A percentile compares a stretch with the other conserved stretches of the same genome.
phyloP scores from a whole-genome alignment of 1,140 invertebrate species.

The Lithobius niger region DNA sequence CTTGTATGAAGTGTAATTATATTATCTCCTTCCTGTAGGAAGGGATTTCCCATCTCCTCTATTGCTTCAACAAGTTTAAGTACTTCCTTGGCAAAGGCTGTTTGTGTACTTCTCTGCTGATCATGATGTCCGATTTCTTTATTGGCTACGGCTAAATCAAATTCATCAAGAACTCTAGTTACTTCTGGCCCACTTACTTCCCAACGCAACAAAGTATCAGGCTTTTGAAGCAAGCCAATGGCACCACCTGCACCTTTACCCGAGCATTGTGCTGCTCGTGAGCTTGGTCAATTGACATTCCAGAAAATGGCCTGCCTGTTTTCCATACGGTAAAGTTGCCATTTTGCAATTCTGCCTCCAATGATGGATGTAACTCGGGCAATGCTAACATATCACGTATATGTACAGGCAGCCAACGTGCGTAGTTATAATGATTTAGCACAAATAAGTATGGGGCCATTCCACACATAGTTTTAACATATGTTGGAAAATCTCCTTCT shows the following conservation, averaged over 20 bases:
- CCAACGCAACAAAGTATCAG: slow-evolving; percentile 13
- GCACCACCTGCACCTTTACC: slow-evolving; percentile 21
- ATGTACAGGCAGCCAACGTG: slow-evolving; percentile 17
- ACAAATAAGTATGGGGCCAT: slow-evolving; percentile 8
- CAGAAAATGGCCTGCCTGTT: slow-evolving; percentile 15
- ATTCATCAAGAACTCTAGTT: slow-evolving; percentile 2
- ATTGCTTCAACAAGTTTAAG: background rate
- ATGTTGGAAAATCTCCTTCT: background rate
- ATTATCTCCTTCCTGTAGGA: background rate
- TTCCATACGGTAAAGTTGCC: no score
- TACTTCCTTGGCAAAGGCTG: background rate
- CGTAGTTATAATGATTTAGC: slow-evolving; percentile 15
- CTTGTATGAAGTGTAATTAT: background rate
- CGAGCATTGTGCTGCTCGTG: slow-evolving; percentile 21
- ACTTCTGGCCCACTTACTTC: slow-evolving; percentile 20
- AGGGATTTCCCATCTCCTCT: background rate
- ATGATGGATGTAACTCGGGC: background rate
- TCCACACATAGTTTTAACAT: background rate
- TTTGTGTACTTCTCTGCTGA: background rate
- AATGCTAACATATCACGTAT: slow-evolving; percentile 14
- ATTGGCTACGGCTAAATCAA: slow-evolving; percentile 1
- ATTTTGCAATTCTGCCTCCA: no score
- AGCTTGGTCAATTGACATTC: slow-evolving; percentile 20
- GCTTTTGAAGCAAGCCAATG: slow-evolving; percentile 15
- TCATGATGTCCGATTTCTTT: background rate